phyloP scores from a whole-genome alignment of 1,140 invertebrate genomes.

The Arctopsyche grandis region DNA sequence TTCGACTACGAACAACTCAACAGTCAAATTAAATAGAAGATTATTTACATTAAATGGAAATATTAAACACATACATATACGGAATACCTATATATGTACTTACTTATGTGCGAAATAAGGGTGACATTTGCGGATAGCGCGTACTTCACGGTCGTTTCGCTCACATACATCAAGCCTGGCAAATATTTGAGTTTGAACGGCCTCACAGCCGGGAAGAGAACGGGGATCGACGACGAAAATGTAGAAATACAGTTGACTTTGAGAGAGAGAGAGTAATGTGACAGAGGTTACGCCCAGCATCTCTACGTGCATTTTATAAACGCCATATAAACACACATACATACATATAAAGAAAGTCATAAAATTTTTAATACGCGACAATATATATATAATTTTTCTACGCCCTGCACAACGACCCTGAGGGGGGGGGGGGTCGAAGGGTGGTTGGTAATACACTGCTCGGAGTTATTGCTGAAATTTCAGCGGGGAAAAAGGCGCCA shows the following conservation, averaged over 20 bases:
- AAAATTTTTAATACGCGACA: conserved; percentile 17
- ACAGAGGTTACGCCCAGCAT: conserved; percentile 30
- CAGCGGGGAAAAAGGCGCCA: background rate
- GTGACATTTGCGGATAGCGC: conserved; percentile 3
- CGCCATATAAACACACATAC: background rate
- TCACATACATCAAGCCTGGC: conserved; percentile 42
- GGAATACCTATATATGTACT: background rate
- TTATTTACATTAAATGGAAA: too few relatives aligned
- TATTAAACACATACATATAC: background rate
- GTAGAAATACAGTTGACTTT: conserved; percentile 33
- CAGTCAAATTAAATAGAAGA: too few relatives aligned
- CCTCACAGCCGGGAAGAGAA: conserved; percentile 8
- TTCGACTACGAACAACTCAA: too few relatives aligned
- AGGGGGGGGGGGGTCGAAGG: background rate
- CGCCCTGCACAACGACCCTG: background rate
- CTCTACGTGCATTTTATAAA: conserved; percentile 3
- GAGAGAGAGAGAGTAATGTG: conserved; percentile 7
- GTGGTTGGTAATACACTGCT: conserved; percentile 10
- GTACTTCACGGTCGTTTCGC: conserved; percentile 17
- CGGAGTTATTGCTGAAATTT: conserved; percentile 24
- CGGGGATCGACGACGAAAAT: conserved; percentile 29
- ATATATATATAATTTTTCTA: conserved; percentile 10
- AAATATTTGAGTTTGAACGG: conserved; percentile 37
- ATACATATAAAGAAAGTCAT: background rate
- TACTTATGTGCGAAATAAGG: background rate